Conservation (phyloP, 2,888 invertebrate genomes). For the Colostygia pectinataria region DNA sequence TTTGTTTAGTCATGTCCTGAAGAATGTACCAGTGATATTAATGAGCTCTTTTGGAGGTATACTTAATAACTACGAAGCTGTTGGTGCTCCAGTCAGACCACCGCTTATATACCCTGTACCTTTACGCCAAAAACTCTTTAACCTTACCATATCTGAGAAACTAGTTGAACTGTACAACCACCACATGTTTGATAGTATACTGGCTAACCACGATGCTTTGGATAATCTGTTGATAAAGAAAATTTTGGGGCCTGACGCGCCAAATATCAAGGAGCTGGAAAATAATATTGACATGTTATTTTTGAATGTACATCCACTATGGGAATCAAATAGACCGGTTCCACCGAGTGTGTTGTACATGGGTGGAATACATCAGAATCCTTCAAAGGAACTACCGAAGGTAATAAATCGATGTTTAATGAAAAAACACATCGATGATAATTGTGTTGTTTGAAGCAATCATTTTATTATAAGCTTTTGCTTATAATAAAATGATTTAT, state of each 20-base stretch:
- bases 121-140: slow-evolving; percentile 17
- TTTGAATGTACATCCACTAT: slow-evolving; percentile 59
- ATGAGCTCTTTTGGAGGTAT: slow-evolving; percentile 52
- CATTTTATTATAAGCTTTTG: too few relatives aligned
- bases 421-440: too few relatives aligned
- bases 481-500: too few relatives aligned
- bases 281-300: slow-evolving; percentile 54
- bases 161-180: neutral
- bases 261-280: slow-evolving; percentile 36
- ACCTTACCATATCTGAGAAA: slow-evolving; percentile 19
- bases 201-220: too few relatives aligned
- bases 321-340: slow-evolving; percentile 54
- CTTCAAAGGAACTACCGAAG: slow-evolving; percentile 37
- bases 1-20: slow-evolving; percentile 46
- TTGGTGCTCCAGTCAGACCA: slow-evolving; percentile 59
- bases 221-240: slow-evolving; percentile 17
- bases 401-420: too few relatives aligned
- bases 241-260: slow-evolving; percentile 33
- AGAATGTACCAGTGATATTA: slow-evolving; percentile 53
- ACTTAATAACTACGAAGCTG: slow-evolving; percentile 40
- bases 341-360: slow-evolving; percentile 62
- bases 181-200: too few relatives aligned
- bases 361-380: slow-evolving; percentile 62
- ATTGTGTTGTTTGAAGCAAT: too few relatives aligned
- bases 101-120: slow-evolving; percentile 44